Conservation (phyloP, 2,113 vertebrate genomes). For the Eurystomus gularis region DNA sequence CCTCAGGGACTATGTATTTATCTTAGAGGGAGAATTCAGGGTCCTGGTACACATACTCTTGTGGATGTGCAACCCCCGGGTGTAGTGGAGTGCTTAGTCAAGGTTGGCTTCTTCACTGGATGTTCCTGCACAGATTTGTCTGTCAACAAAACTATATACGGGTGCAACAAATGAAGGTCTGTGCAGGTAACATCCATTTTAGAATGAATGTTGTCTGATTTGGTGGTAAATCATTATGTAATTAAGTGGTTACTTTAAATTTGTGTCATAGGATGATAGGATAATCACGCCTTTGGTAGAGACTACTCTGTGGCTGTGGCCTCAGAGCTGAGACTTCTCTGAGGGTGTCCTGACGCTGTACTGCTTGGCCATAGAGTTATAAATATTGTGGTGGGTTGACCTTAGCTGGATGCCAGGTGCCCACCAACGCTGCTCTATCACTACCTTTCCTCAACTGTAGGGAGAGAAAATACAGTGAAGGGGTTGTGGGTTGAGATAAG, state of each 20-base stretch:
- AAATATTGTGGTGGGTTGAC: background rate
- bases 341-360: background rate
- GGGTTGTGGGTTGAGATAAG: no score
- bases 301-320: background rate
- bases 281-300: background rate
- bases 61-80: fast-evolving
- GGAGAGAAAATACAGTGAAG: background rate
- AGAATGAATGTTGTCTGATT: background rate
- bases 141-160: background rate
- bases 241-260: background rate
- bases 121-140: background rate
- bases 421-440: background rate
- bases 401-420: background rate
- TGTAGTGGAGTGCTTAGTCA: background rate
- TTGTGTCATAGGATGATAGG: background rate
- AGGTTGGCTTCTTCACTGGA: background rate
- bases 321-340: background rate
- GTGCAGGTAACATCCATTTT: background rate
- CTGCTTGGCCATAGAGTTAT: background rate
- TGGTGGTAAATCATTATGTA: background rate
- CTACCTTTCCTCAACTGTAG: background rate
- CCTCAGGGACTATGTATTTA: background rate
- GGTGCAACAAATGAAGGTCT: background rate
- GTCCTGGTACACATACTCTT: background rate
- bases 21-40: background rate